Percentiles rank a stretch among this genome's conserved stretches.
Conservation (phyloP, 2,797 vertebrate species). For the Sciurus carolinensis region DNA sequence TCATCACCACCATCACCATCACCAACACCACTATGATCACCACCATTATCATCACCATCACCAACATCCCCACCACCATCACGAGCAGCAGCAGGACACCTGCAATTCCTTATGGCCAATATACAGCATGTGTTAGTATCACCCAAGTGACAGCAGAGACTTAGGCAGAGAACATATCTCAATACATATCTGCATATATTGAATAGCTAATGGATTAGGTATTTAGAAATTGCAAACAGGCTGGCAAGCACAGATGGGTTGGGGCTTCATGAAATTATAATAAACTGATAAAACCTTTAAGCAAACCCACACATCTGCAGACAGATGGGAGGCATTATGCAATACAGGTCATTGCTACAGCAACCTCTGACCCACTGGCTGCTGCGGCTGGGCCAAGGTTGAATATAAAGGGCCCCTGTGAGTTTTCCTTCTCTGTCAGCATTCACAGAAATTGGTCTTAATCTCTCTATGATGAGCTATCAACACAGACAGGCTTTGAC, state of each 20-base stretch:
- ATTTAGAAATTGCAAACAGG: constrained; percentile 85
- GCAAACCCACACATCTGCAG: constrained; percentile 89
- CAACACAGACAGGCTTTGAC: constrained; percentile 79
- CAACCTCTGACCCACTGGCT: constrained; percentile 84
- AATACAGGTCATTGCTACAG: constrained; percentile 86
- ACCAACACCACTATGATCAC: no score
- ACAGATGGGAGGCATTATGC: constrained; percentile 90
- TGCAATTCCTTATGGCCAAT: not conserved
- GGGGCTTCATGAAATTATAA: constrained; percentile 84
- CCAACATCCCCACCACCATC: not conserved
- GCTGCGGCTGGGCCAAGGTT: constrained; percentile 83
- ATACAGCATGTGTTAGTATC: not conserved
- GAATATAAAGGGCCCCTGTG: constrained; percentile 82
- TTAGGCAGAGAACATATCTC: constrained; percentile 17
- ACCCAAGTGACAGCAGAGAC: not conserved
- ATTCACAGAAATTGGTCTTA: constrained; percentile 74
- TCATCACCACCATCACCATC: not conserved
- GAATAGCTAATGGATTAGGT: constrained; percentile 86
- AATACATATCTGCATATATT: constrained; percentile 60
- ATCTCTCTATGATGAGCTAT: constrained; percentile 69
- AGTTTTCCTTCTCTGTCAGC: constrained; percentile 83
- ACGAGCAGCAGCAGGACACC: not conserved
- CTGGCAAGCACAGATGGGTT: constrained; percentile 86
- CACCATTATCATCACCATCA: no score
- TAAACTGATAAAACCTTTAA: constrained; percentile 89